These are phyloP conservation scores for Phymanthus crucifer DNA, from an alignment of 92 coral and sea anemone genomes.

Conservation along the genomic window DNA sequence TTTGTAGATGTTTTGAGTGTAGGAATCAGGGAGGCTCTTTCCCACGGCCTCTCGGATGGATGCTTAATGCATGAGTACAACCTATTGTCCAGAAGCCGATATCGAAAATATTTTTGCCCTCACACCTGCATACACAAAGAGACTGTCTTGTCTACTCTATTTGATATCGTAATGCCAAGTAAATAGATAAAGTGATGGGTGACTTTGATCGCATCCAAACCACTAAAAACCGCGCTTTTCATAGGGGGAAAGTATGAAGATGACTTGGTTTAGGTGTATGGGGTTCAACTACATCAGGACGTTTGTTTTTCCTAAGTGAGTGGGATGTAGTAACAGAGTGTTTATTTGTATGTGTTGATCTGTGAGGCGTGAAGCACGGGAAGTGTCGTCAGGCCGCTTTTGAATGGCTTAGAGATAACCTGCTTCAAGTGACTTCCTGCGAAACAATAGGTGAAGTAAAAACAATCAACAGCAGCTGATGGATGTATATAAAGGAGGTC, in stretches of 20 bases:
- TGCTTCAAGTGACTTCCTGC: conserved; percentile 10
- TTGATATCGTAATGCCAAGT: conserved; percentile 11
- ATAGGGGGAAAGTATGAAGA: not conserved
- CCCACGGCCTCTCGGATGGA: conserved; percentile 22
- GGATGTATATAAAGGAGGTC: conserved; percentile 21
- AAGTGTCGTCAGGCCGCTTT: conserved; percentile 17
- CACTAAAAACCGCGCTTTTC: not conserved
- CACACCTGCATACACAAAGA: conserved; percentile 36
- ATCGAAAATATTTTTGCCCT: not conserved
- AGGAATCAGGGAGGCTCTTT: not conserved
- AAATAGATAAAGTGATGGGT: not conserved
- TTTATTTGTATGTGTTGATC: not conserved
- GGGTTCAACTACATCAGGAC: not conserved
- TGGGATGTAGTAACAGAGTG: not conserved
- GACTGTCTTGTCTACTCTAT: conserved; percentile 9
- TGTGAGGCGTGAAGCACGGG: conserved; percentile 8
- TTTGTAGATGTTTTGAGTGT: not conserved
- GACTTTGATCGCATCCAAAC: not conserved
- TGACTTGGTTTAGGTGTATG: too few relatives aligned
- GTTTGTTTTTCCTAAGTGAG: not conserved
- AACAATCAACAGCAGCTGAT: conserved; percentile 32
- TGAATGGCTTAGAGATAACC: conserved; percentile 5
- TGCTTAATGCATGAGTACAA: conserved; percentile 9
- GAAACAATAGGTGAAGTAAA: conserved; percentile 25
- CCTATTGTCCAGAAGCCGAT: conserved; percentile 22